These are phyloP conservation scores for Itoplectis maculator DNA, from an alignment of 2,888 invertebrate species.

Conservation along the genomic window DNA sequence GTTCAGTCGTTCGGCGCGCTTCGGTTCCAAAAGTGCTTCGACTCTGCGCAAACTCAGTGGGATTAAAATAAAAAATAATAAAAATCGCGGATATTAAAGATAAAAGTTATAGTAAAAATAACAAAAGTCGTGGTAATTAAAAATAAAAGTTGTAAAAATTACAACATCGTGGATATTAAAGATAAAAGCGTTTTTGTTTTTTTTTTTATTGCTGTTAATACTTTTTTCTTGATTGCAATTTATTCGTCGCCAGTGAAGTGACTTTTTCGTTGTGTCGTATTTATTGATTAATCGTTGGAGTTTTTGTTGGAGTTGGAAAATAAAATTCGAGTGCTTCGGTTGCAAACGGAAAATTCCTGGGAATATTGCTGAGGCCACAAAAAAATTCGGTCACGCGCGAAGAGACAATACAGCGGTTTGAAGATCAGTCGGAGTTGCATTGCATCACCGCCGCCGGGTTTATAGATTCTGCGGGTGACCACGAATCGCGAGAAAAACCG, in stretches of 20 bases:
- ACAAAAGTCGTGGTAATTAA: too few species aligned
- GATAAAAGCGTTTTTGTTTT: background rate
- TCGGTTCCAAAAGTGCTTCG: background rate
- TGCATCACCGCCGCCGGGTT: background rate
- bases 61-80: too few species aligned
- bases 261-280: background rate
- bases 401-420: slow-evolving; percentile 7
- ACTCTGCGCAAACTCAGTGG: background rate
- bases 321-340: background rate
- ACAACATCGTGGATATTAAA: too few species aligned
- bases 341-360: slow-evolving; percentile 36
- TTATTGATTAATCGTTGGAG: background rate
- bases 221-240: background rate
- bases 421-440: slow-evolving; percentile 11
- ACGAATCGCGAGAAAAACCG: background rate
- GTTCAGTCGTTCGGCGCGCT: slow-evolving; percentile 40
- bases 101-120: too few species aligned
- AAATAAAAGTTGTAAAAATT: too few species aligned
- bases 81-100: too few species aligned
- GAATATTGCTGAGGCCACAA: slow-evolving; percentile 21
- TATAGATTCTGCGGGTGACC: slow-evolving; percentile 1
- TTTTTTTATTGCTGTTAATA: slow-evolving; percentile 5
- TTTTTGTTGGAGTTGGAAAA: background rate
- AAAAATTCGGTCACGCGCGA: slow-evolving; percentile 49
- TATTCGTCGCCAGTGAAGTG: slow-evolving; percentile 13